A percentile compares a stretch with the other conserved stretches of the same genome.
These are phyloP conservation scores for Xestobium rufovillosum DNA, from an alignment of 2,888 invertebrate genomes.

Conservation along the genomic window DNA sequence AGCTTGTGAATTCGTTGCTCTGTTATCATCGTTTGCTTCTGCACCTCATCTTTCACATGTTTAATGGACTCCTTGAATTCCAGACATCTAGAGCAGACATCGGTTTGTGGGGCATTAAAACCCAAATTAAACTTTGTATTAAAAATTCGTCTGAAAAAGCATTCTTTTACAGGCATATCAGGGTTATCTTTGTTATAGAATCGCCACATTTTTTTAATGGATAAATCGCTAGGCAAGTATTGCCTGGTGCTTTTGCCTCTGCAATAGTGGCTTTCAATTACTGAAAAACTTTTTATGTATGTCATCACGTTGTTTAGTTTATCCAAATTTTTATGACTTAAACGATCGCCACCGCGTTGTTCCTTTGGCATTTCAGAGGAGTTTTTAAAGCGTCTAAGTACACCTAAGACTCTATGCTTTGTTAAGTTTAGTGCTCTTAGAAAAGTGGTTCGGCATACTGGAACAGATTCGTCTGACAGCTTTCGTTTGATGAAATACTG, in stretches of 20 bases:
- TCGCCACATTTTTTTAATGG: conserved; percentile 1
- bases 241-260: neutral
- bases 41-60: conserved; percentile 17
- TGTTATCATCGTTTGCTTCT: conserved; percentile 21
- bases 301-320: neutral
- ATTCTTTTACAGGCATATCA: neutral
- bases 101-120: conserved; percentile 24
- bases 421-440: conserved; percentile 1
- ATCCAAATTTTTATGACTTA: neutral
- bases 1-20: conserved; percentile 11
- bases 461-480: no score
- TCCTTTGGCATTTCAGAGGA: neutral
- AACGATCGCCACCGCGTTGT: neutral
- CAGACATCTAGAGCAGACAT: conserved; percentile 25
- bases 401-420: neutral
- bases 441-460: neutral
- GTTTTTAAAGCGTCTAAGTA: neutral
- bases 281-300: neutral
- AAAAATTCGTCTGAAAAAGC: neutral
- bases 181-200: neutral
- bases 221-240: neutral
- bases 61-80: conserved; percentile 24
- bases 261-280: conserved; percentile 2
- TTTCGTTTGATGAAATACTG: no score
- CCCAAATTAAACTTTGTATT: conserved; percentile 23